Conservation (phyloP, 2,797 vertebrate species). For the Siniperca undulata region DNA sequence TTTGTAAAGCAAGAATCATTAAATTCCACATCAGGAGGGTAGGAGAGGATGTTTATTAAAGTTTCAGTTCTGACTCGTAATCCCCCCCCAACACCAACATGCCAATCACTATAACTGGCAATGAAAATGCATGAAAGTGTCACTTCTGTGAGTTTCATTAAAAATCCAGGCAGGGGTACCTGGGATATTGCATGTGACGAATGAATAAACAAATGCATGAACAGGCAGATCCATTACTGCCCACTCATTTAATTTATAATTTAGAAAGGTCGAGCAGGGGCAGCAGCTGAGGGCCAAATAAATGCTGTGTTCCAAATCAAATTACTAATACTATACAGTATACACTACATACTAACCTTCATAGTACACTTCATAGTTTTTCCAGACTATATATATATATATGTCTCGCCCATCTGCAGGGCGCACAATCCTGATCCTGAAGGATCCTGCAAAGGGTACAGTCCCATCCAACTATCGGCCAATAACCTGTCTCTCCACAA, state of each 20-base stretch:
- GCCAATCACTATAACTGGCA: slow-evolving; percentile 51
- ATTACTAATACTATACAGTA: too few relatives aligned
- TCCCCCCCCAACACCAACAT: slow-evolving; percentile 24
- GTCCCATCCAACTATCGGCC: too few relatives aligned
- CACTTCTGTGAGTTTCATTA: slow-evolving; percentile 40
- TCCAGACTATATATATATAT: too few relatives aligned
- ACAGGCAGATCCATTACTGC: slow-evolving; percentile 26
- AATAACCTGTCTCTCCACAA: too few relatives aligned
- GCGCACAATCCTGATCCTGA: too few relatives aligned
- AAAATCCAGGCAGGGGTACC: slow-evolving; percentile 28
- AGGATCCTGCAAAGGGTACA: too few relatives aligned
- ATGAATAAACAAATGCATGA: slow-evolving; percentile 18
- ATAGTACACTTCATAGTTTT: too few relatives aligned
- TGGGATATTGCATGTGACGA: slow-evolving; percentile 29
- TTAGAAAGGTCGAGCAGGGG: slow-evolving; percentile 2
- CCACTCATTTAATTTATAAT: slow-evolving; percentile 19
- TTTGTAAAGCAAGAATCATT: slow-evolving; percentile 9
- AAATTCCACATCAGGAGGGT: slow-evolving; percentile 25
- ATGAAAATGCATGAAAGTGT: slow-evolving; percentile 38
- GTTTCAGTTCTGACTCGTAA: slow-evolving; percentile 45
- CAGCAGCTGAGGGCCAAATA: slow-evolving; percentile 1
- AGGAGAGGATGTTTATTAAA: slow-evolving; percentile 43
- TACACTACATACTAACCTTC: too few relatives aligned
- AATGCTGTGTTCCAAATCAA: too few relatives aligned
- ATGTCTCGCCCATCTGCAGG: too few relatives aligned